Evolutionary conservation across 2,888 invertebrate species (phyloP), one percentile per base, ranked within the genome.

Genomic region (Drosophila birchii): DNA sequence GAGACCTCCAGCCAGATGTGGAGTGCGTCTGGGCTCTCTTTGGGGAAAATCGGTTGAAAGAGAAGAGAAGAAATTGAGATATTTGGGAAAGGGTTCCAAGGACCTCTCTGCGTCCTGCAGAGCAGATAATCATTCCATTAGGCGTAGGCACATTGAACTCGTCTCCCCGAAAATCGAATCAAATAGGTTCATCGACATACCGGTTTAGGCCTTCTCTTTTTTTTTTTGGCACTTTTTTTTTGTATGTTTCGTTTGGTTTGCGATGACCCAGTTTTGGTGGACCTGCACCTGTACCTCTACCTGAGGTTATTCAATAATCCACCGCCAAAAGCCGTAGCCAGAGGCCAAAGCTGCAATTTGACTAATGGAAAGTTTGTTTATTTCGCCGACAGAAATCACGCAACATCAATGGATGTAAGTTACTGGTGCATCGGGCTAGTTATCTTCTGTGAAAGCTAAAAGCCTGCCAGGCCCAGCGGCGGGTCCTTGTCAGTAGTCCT

Each of bases 121-220:
- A 34, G 54, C 59, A 67, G 79, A 80, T 85, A 88, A 88, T 85
- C 84, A 80, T 74, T 83, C 75, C 84, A 86, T 88, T 85, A 86
- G 88, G 49, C 54, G 44, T 74, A 80, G 80, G 86, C 88, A 63
- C 86, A 38, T 86, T 88, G 79, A 83, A 80, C 86, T 57, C 54
- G 41, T 26, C 58, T 34, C 23, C 18, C 34, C 29, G 8, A n/a
- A 47, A 47, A 47, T 29, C 47, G 5, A 53, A 53, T 39, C 43
- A 32, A 56, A 45, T 49, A 72, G 49, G 84, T 85, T 88, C 84
- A 88, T 74, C 73, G 86, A 84, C 88, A 75, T 69, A 34, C 57
- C 41, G 12, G 32, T 9, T 8, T 43, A 12, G 16, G 32, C 1
- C 44, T 38, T 16, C 9, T 41, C n/a, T n/a, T n/a, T n/a, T 29